Percentiles rank a stretch among this genome's conserved stretches.
These are phyloP conservation scores for Panurus biarmicus DNA, from an alignment of 2,113 vertebrate genomes.

Conservation along the genomic window DNA sequence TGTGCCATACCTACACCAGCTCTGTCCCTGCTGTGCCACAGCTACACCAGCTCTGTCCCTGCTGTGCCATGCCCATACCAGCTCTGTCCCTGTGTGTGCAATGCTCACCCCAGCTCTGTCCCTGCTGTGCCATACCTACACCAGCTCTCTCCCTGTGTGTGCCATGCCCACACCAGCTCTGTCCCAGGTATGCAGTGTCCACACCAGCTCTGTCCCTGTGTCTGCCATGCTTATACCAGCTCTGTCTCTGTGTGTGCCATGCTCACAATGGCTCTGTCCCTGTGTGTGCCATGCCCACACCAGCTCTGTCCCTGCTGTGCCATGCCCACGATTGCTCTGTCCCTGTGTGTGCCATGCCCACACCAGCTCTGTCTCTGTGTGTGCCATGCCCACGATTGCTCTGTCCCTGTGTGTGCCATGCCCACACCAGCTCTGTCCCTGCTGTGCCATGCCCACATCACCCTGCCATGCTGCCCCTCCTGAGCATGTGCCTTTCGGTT, in stretches of 20 bases:
- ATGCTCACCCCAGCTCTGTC: too few relatives aligned
- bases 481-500: fast-evolving
- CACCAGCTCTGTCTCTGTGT: fast-evolving
- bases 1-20: too few relatives aligned
- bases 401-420: background rate
- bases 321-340: too few relatives aligned
- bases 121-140: too few relatives aligned
- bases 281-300: fast-evolving
- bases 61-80: too few relatives aligned
- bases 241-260: background rate
- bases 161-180: fast-evolving
- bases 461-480: fast-evolving
- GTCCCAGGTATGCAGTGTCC: too few relatives aligned
- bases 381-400: background rate
- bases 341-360: background rate
- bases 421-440: background rate
- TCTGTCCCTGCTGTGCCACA: background rate
- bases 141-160: background rate
- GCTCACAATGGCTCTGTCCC: background rate
- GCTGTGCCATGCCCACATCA: background rate
- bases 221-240: background rate
- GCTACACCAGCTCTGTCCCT: too few relatives aligned
- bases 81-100: too few relatives aligned
- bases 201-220: too few relatives aligned
- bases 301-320: background rate